phyloP scores from a whole-genome alignment of 2,797 vertebrate genomes.

The Enteromius radiatus region DNA sequence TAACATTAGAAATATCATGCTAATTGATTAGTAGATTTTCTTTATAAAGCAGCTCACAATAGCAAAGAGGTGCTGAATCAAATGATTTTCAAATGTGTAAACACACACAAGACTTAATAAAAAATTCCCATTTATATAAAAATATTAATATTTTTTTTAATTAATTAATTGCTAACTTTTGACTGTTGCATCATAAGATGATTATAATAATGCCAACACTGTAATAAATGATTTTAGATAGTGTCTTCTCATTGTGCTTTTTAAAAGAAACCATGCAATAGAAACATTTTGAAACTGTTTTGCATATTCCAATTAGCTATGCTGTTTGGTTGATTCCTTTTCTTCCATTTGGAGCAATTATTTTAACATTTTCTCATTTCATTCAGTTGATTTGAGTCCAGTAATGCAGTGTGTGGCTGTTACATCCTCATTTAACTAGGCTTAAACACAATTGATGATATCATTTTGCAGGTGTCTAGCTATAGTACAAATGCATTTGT shows the following conservation, averaged over 20 bases:
- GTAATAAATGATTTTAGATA: not conserved
- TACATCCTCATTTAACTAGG: constrained; percentile 1
- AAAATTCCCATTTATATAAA: not conserved
- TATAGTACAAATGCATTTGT: not conserved
- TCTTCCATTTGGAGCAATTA: constrained; percentile 10
- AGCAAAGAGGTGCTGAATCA: not conserved
- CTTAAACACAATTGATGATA: not conserved
- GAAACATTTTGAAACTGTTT: not conserved
- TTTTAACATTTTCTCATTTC: not conserved
- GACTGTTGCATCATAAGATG: not conserved
- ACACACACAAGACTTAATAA: not conserved
- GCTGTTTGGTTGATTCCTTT: not conserved
- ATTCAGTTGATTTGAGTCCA: not conserved
- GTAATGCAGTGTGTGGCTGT: not conserved
- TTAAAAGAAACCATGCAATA: constrained; percentile 6
- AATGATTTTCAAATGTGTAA: not conserved
- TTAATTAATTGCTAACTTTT: not conserved
- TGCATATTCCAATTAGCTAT: constrained; percentile 15
- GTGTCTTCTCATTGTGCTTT: not conserved
- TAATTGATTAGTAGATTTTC: not conserved
- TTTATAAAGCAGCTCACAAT: not conserved
- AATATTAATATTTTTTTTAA: not conserved
- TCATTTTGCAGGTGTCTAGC: constrained; percentile 11
- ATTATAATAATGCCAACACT: not conserved
- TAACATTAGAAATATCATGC: not conserved